Base-by-base conservation (phyloP, 2,113 vertebrate species). In the Laticauda laticaudata region DNA sequence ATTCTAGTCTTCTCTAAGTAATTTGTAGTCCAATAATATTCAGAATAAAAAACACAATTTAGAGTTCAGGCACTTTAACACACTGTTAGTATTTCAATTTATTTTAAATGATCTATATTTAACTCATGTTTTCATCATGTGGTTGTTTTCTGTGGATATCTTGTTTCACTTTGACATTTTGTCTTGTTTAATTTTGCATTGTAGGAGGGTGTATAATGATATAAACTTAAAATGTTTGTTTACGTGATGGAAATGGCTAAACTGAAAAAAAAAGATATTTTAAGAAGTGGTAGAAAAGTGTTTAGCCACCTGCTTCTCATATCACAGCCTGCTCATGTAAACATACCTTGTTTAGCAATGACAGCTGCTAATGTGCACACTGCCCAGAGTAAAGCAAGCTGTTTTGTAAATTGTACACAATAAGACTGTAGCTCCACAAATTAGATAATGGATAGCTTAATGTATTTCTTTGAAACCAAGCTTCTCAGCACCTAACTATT, bases 321-420 rank as follows among this genome's bases (percentile, higher is more conserved):
- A 26, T 48, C 81, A 43, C 23, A 23, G 53, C 89, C 81, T 85
- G 88, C 92, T 85, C 92, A 92, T 55, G 53, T 15, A 9, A 75
- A 56, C 24, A 85, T 14, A 23, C 88, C 54, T 86, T 51, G 20
- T 59, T 92, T 75, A 86, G 54, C 39, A 34, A 4, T 24, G 43
- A 90, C 69, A 85, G 64, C 54, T 90, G 88, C 69, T 92, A 89
- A 90, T 34, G 54, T 51, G 88, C 57, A 29, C 26, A 86, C 53
- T 90, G 54, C 53, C 69, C 69, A 86, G 88, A 92, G 88, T 43
- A 90, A 92, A 48, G 64, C 53, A 90, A 90, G 39, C 39, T 86
- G 88, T 59, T 90, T 54, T 53, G 4, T 21, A n/a, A 57, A 34
- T 57, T 86, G 1, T 56, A 57, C 39, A 39, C 64, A 86, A 75